These are phyloP conservation scores for Venusia cambrica DNA, from an alignment of 2,888 invertebrate species.

Conservation along the genomic window DNA sequence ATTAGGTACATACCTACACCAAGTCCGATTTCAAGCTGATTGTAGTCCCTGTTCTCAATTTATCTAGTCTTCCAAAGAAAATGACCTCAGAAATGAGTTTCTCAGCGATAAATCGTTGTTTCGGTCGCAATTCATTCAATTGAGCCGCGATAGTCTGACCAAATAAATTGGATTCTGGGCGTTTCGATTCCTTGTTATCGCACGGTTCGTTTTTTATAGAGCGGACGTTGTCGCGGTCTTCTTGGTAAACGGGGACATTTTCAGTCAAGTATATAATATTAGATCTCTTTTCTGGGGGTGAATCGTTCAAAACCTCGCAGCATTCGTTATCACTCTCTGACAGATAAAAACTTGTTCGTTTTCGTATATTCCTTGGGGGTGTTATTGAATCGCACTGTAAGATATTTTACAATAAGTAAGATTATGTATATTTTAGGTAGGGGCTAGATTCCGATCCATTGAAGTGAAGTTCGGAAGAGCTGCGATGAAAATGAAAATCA, in stretches of 20 bases:
- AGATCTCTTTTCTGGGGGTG: conserved; percentile 6
- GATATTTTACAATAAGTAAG: too few species aligned
- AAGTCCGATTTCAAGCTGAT: conserved; percentile 10
- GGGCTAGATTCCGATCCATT: too few species aligned
- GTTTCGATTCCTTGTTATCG: background rate
- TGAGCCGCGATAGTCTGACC: conserved; percentile 39
- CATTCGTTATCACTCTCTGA: conserved; percentile 6
- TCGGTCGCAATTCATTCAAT: conserved; percentile 33
- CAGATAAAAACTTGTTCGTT: conserved; percentile 5
- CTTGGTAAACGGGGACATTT: conserved; percentile 2
- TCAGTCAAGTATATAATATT: conserved; percentile 9
- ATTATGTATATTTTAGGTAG: too few species aligned
- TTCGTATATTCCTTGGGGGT: conserved; percentile 7
- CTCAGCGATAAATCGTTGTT: conserved; percentile 41
- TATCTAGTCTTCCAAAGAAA: conserved; percentile 39
- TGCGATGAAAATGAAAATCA: too few species aligned
- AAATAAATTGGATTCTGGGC: conserved; percentile 17
- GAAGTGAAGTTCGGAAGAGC: too few species aligned
- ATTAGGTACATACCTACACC: background rate
- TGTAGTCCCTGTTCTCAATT: conserved; percentile 30
- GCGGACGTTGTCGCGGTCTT: too few species aligned
- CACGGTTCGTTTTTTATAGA: conserved; percentile 8
- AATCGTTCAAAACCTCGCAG: background rate
- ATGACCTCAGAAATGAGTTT: conserved; percentile 49
- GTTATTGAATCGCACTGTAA: conserved; percentile 6